Evolutionary conservation across 1,140 invertebrate genomes (phyloP).

Genomic region (Adoxophyes honmai): DNA sequence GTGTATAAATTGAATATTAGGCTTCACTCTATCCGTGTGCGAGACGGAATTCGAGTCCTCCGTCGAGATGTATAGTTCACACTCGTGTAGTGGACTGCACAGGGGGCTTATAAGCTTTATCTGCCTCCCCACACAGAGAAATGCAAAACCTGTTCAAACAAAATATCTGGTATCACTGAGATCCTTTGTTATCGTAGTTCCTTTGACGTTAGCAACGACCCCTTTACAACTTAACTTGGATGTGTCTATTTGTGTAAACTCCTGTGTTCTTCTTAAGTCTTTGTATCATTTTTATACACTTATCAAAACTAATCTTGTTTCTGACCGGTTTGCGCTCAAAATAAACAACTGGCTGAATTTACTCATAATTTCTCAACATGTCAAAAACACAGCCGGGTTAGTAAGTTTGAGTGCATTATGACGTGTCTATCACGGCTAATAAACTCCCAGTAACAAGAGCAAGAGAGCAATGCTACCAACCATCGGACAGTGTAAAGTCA

Average conservation of each 20-base stretch:
- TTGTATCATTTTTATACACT: background rate
- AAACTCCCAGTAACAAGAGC: conserved; percentile 28
- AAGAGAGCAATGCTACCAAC: conserved; percentile 63
- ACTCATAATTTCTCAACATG: no score
- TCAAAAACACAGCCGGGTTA: no score
- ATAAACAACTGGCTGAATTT: no score
- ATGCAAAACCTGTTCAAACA: background rate
- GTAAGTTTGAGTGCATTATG: no score
- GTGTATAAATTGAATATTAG: no score
- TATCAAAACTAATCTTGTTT: no score
- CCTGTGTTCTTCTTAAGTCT: conserved; percentile 2
- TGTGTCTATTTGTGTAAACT: background rate
- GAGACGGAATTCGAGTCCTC: no score
- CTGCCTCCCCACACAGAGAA: background rate
- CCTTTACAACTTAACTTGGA: no score
- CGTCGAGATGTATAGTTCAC: background rate
- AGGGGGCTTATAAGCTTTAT: background rate
- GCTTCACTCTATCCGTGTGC: no score
- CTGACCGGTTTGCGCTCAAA: no score
- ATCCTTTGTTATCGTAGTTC: conserved; percentile 4
- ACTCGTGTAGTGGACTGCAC: conserved; percentile 1
- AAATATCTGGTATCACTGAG: background rate
- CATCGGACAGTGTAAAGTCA: conserved; percentile 69
- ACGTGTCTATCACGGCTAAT: no score
- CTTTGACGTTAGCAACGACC: background rate